phyloP scores from a whole-genome alignment of 2,888 invertebrate genomes.

The Molorchus minor region DNA sequence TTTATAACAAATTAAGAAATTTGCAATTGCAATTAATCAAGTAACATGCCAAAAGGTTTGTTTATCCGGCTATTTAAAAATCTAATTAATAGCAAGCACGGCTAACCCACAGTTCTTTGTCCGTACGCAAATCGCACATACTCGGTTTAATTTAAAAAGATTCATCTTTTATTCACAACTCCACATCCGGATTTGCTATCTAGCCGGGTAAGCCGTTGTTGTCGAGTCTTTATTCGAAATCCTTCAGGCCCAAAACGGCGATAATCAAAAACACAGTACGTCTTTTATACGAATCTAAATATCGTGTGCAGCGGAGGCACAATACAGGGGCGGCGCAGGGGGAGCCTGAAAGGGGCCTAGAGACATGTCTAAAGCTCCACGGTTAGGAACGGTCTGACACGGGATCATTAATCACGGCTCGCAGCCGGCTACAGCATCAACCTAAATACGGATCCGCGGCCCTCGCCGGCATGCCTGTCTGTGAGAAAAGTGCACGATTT shows the following conservation, averaged over 20 bases:
- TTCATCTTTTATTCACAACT: slow-evolving; percentile 26
- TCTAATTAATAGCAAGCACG: slow-evolving; percentile 9
- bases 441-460: slow-evolving; percentile 61
- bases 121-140: slow-evolving; percentile 11
- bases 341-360: slow-evolving; percentile 57
- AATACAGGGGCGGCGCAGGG: slow-evolving; percentile 57
- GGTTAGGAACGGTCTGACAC: slow-evolving; percentile 62
- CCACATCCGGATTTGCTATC: slow-evolving; percentile 30
- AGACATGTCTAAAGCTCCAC: slow-evolving; percentile 63
- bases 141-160: slow-evolving; percentile 26
- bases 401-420: slow-evolving; percentile 63
- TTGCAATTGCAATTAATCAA: slow-evolving; percentile 12
- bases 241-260: slow-evolving; percentile 61
- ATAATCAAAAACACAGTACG: slow-evolving; percentile 62
- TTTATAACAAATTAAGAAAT: not conserved
- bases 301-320: slow-evolving; percentile 58
- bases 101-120: slow-evolving; percentile 20
- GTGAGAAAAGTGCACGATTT: slow-evolving; percentile 60
- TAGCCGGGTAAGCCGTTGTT: slow-evolving; percentile 29
- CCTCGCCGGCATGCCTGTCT: slow-evolving; percentile 46
- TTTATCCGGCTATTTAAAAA: slow-evolving; percentile 5
- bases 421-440: slow-evolving; percentile 61
- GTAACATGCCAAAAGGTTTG: not conserved
- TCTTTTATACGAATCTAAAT: slow-evolving; percentile 62
- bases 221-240: slow-evolving; percentile 55